phyloP scores from a whole-genome alignment of 2,888 invertebrate species.

The Melipona bicolor region DNA sequence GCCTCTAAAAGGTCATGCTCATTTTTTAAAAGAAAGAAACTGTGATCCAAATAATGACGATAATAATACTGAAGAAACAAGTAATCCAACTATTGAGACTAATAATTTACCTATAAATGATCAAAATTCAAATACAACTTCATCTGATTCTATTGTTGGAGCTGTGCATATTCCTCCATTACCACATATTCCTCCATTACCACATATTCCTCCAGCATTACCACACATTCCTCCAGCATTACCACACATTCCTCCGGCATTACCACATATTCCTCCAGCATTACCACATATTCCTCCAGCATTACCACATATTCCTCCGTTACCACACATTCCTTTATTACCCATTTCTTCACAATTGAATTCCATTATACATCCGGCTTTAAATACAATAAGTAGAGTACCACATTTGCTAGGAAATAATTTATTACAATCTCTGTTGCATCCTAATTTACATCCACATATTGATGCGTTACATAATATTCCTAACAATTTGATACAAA shows the following conservation, averaged over 20 bases:
- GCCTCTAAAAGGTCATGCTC: constrained; percentile 62
- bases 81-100: constrained; percentile 15
- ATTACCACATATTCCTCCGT: not conserved
- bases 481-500: constrained; percentile 21
- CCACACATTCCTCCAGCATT: not conserved
- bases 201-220: not conserved
- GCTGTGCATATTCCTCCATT: constrained; percentile 1
- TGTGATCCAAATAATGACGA: constrained; percentile 21
- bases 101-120: constrained; percentile 2
- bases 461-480: constrained; percentile 10
- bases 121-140: constrained; percentile 8
- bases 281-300: constrained; percentile 3
- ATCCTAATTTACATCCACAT: constrained; percentile 39
- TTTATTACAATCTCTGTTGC: constrained; percentile 40
- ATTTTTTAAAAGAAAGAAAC: constrained; percentile 50
- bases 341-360: not conserved
- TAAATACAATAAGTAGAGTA: not conserved
- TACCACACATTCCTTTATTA: constrained; percentile 14
- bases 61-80: constrained; percentile 9
- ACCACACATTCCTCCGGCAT: constrained; percentile 4
- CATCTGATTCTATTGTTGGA: constrained; percentile 24
- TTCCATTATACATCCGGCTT: not conserved
- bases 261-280: constrained; percentile 15
- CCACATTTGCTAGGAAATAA: not conserved
- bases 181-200: not conserved